Evolutionary conservation across 2,797 vertebrate species (phyloP).

Genomic region (Stomatorhinus walkeri): DNA sequence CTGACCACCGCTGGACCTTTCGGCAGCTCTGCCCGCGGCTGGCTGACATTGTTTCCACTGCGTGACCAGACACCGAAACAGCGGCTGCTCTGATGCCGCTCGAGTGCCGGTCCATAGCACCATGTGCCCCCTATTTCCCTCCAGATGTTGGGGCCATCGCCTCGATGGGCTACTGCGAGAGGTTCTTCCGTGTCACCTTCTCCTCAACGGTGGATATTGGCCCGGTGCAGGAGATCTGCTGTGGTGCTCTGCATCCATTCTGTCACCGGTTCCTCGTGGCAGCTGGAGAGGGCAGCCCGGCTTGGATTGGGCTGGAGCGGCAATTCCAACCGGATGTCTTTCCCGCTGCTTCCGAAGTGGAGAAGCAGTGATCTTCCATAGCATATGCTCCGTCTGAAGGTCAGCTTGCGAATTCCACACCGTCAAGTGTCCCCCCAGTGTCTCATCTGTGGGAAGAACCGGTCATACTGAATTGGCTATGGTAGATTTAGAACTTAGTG

Average conservation of each 20-base stretch:
- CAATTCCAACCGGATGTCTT: conserved; percentile 43
- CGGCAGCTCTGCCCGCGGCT: conserved; percentile 49
- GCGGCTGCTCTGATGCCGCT: conserved; percentile 66
- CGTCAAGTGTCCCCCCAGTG: conserved; percentile 38
- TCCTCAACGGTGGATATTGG: conserved; percentile 47
- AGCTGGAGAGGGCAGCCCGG: conserved; percentile 57
- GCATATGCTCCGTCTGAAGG: conserved; percentile 69
- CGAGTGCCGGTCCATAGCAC: conserved; percentile 33
- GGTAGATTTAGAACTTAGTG: conserved; percentile 29
- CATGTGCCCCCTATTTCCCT: conserved; percentile 26
- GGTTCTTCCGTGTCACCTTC: conserved; percentile 50
- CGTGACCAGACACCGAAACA: conserved; percentile 62
- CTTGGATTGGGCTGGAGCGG: conserved; percentile 55
- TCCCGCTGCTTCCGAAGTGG: conserved; percentile 43
- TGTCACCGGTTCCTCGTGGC: conserved; percentile 36
- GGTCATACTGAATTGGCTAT: conserved; percentile 24
- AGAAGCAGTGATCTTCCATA: conserved; percentile 45
- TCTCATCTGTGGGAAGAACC: conserved; percentile 19
- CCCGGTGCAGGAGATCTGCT: conserved; percentile 40
- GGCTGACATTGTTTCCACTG: conserved; percentile 66
- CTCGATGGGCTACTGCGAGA: conserved; percentile 48
- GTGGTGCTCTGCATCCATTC: conserved; percentile 50
- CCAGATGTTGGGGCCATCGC: conserved; percentile 13
- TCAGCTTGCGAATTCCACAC: conserved; percentile 59
- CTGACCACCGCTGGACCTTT: conserved; percentile 52